These are phyloP conservation scores for Jordanella pulchra DNA, from an alignment of 2,797 vertebrate species.

Conservation along the genomic window DNA sequence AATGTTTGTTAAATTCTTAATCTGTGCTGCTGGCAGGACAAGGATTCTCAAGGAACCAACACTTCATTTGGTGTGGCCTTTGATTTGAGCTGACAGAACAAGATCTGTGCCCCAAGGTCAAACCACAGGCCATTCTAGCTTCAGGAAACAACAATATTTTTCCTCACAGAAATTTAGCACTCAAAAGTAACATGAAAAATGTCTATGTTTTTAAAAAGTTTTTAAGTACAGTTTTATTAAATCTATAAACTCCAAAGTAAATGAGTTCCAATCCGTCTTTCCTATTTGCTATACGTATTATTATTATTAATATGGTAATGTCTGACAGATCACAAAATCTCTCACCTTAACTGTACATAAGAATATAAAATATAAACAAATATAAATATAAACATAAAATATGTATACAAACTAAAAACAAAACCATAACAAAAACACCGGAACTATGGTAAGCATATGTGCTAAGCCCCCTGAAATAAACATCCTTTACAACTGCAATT, in stretches of 20 bases:
- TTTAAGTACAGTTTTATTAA: neutral
- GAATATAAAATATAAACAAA: too few relatives aligned
- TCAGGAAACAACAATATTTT: slow-evolving; percentile 13
- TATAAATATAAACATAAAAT: too few relatives aligned
- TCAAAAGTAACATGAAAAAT: neutral
- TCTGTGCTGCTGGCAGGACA: slow-evolving; percentile 64
- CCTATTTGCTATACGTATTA: neutral
- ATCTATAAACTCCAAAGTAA: neutral
- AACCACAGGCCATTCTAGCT: slow-evolving; percentile 37
- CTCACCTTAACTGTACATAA: neutral
- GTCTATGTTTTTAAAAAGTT: neutral
- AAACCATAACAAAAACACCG: too few relatives aligned
- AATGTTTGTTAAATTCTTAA: slow-evolving; percentile 74
- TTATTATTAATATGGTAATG: too few relatives aligned
- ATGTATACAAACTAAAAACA: too few relatives aligned
- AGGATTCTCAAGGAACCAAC: slow-evolving; percentile 52
- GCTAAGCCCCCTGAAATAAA: too few relatives aligned
- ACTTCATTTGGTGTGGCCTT: slow-evolving; percentile 51
- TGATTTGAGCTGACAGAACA: slow-evolving; percentile 70
- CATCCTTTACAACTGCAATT: too few relatives aligned
- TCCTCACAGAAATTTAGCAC: slow-evolving; percentile 7
- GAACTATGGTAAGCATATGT: too few relatives aligned
- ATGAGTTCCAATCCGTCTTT: neutral
- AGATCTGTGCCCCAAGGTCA: slow-evolving; percentile 56
- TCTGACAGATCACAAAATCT: too few relatives aligned